These are phyloP conservation scores for Promerops cafer DNA, from an alignment of 2,113 vertebrate genomes.

Conservation along the genomic window DNA sequence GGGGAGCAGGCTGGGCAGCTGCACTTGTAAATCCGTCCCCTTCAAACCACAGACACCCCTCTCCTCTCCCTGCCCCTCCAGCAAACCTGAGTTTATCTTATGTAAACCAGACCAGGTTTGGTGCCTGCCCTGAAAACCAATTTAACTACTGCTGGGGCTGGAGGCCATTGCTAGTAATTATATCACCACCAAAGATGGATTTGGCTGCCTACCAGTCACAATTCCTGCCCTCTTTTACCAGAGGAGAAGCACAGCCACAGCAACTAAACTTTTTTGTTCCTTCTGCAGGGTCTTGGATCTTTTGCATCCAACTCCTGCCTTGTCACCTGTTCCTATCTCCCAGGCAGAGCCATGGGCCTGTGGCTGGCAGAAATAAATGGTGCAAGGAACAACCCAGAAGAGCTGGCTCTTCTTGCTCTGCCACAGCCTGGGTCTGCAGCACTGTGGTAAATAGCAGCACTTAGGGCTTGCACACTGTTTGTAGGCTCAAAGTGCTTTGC, in stretches of 20 bases:
- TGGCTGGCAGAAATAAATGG: not conserved
- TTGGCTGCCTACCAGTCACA: slow-evolving; percentile 59
- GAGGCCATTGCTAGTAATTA: slow-evolving; percentile 58
- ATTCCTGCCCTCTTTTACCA: slow-evolving; percentile 27
- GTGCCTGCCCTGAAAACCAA: slow-evolving; percentile 8
- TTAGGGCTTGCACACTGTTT: not conserved
- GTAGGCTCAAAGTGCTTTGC: not conserved
- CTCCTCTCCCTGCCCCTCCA: not conserved
- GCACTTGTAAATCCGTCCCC: not conserved
- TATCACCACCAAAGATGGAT: slow-evolving; percentile 29
- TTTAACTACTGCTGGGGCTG: slow-evolving; percentile 38
- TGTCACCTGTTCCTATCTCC: not conserved
- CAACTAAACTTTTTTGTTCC: slow-evolving; percentile 24
- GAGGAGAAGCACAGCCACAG: not conserved
- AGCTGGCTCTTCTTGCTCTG: not conserved
- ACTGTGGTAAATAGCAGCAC: not conserved
- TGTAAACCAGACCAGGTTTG: not conserved
- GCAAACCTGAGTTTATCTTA: not conserved
- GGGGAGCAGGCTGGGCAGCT: not conserved
- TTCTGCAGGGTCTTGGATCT: not conserved
- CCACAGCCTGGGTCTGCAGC: not conserved
- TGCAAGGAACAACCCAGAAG: not conserved
- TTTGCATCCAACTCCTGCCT: not conserved
- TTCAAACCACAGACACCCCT: not conserved
- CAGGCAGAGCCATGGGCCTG: fast-evolving